These are phyloP conservation scores for Eupeodes corollae DNA, from an alignment of 1,140 invertebrate species.

Conservation along the genomic window DNA sequence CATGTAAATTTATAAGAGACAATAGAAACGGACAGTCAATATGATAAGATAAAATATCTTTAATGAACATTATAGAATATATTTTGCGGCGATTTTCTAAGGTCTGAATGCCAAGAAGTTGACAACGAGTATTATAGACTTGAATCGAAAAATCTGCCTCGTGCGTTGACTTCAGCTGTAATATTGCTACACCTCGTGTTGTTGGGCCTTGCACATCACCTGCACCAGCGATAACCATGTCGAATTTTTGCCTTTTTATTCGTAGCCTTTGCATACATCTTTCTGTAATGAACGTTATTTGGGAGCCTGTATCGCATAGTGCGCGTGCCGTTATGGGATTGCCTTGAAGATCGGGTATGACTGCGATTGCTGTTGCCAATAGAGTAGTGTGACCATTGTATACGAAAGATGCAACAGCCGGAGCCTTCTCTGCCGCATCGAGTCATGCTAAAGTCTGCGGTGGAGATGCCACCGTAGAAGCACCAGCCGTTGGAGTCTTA, in stretches of 20 bases:
- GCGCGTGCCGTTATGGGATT: neutral
- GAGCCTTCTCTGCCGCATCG: neutral
- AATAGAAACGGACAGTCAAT: too few relatives aligned
- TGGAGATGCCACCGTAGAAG: neutral
- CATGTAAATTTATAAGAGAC: too few relatives aligned
- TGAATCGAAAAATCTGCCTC: neutral
- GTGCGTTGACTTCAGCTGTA: neutral
- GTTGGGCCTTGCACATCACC: neutral
- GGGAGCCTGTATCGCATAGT: neutral
- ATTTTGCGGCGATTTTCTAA: too few relatives aligned
- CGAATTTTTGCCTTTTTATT: neutral
- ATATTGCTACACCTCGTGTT: neutral
- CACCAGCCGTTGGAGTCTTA: neutral
- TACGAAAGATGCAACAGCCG: too few relatives aligned
- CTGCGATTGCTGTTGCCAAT: neutral
- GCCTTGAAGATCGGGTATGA: neutral
- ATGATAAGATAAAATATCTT: too few relatives aligned
- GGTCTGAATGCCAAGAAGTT: too few relatives aligned
- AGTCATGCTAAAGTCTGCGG: neutral
- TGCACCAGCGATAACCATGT: neutral
- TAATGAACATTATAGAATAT: too few relatives aligned
- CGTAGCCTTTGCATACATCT: neutral
- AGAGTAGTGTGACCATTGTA: too few relatives aligned
- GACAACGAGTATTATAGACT: too few relatives aligned
- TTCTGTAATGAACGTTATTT: neutral